A percentile compares a stretch with the other conserved stretches of the same genome.
Evolutionary conservation across 1,140 invertebrate species (phyloP).

Genomic region (Agrypnia vestita): DNA sequence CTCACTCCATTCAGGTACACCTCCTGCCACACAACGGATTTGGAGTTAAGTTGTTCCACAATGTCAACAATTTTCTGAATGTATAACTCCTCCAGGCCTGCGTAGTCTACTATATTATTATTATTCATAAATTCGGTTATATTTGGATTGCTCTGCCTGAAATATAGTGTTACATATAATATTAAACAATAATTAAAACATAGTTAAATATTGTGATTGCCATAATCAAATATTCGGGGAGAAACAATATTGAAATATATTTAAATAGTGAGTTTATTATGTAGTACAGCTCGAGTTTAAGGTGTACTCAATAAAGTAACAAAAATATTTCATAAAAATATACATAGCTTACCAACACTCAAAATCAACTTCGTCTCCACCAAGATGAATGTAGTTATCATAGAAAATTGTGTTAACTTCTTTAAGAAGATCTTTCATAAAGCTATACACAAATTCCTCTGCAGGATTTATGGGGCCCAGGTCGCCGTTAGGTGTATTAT

Average conservation of each 20-base stretch:
- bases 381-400: constrained; percentile 88
- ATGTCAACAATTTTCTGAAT: constrained; percentile 78
- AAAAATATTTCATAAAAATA: not conserved
- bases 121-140: constrained; percentile 82
- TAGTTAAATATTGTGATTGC: not conserved
- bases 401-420: constrained; percentile 82
- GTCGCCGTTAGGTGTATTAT: constrained; percentile 70
- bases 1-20: constrained; percentile 87
- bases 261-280: too few species aligned
- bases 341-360: constrained; percentile 82
- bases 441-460: constrained; percentile 76
- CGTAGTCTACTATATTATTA: constrained; percentile 74
- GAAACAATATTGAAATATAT: too few species aligned
- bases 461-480: constrained; percentile 88
- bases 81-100: constrained; percentile 80
- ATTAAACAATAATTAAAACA: too few species aligned
- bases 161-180: constrained; percentile 60
- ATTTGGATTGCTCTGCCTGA: constrained; percentile 83
- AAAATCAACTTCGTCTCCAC: constrained; percentile 93
- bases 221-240: too few species aligned
- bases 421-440: constrained; percentile 79
- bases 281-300: too few species aligned
- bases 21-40: constrained; percentile 93
- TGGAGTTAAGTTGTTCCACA: constrained; percentile 68
- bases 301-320: too few species aligned